phyloP scores from a whole-genome alignment of 2,797 vertebrate genomes.

The Mus minutoides region DNA sequence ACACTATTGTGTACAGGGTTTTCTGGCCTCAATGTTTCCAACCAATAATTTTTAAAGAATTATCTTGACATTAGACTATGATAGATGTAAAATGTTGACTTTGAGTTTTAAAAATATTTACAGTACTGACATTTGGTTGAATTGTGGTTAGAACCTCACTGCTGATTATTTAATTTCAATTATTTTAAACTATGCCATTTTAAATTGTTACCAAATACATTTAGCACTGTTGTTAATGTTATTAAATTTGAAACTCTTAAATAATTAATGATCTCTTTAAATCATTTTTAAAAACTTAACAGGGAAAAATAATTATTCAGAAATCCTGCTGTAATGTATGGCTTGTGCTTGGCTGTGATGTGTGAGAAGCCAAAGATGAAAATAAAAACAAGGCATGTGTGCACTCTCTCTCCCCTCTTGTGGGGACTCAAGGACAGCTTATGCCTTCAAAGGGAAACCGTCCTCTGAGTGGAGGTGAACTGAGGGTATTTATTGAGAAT shows the following conservation, averaged over 20 bases:
- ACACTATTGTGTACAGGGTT: constrained; percentile 29
- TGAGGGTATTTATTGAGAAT: constrained; percentile 72
- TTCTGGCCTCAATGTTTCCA: constrained; percentile 51
- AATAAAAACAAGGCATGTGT: not conserved
- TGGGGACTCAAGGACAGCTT: not conserved
- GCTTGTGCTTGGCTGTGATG: not conserved
- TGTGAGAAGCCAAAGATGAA: constrained; percentile 25
- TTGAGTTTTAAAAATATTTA: constrained; percentile 53
- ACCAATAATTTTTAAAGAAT: constrained; percentile 51
- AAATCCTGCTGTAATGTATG: constrained; percentile 53
- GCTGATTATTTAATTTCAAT: constrained; percentile 77
- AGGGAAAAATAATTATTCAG: constrained; percentile 66
- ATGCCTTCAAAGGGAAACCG: constrained; percentile 71
- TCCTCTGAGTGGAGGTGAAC: constrained; percentile 50
- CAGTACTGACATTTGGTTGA: constrained; percentile 42
- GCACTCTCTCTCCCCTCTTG: not conserved
- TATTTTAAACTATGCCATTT: constrained; percentile 62
- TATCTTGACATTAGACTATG: constrained; percentile 25
- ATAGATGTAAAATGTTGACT: constrained; percentile 62
- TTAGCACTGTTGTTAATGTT: constrained; percentile 17
- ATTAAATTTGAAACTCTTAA: constrained; percentile 50
- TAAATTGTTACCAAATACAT: constrained; percentile 62
- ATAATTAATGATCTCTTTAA: not conserved
- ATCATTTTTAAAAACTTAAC: constrained; percentile 62
- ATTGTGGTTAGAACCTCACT: constrained; percentile 67